Base-by-base conservation (phyloP, 2,113 vertebrate genomes). In the Dinomys branickii region DNA sequence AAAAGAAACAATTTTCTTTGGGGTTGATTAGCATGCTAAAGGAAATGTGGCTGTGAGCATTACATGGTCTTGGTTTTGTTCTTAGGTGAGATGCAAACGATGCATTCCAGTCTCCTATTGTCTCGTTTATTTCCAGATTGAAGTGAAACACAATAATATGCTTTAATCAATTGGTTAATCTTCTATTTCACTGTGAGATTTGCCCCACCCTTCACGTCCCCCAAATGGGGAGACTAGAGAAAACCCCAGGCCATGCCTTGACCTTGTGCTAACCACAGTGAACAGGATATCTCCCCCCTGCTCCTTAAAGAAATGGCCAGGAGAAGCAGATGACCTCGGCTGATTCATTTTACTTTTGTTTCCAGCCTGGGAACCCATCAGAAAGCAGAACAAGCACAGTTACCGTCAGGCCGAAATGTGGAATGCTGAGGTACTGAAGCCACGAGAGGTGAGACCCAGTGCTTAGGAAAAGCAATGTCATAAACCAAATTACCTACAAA, bases 391-490 rank as follows among this genome's bases (percentile, higher is more conserved):
- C 20, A 35, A 88, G 84, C 30, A 91, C 96, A 24, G 98, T 97
- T 98, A 99, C 99, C 33, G 96, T 82, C 56, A 99, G 96, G 59
- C 99, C 99, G 0, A 99, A 99, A 63, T 98, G 98, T 92, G 99
- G 99, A 63, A 99, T 99, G 93, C 99, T 99, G 0, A 99, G 81
- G 97, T 99, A 99, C 80, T 99, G 98, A 26, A 99, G 97, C 99
- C 99, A 99, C 0, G 98, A 97, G 0, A 99, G 98, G 99, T 99
- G 99, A 30, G 91, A 2, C 56, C 59, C 63, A 8, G 99, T 20
- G 11, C 98, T 99, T 63, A 96, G 98, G 75, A 99, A 98, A 84
- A 99, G 99, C 67, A 99, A 99, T 38, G 7, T 16, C 95, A 99
- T 94, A 86, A 99, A 97, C 5, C 99, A 99, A 95, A 99, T 99